Evolutionary conservation across 2,888 invertebrate genomes (phyloP).

Genomic region (Brenthis ino): DNA sequence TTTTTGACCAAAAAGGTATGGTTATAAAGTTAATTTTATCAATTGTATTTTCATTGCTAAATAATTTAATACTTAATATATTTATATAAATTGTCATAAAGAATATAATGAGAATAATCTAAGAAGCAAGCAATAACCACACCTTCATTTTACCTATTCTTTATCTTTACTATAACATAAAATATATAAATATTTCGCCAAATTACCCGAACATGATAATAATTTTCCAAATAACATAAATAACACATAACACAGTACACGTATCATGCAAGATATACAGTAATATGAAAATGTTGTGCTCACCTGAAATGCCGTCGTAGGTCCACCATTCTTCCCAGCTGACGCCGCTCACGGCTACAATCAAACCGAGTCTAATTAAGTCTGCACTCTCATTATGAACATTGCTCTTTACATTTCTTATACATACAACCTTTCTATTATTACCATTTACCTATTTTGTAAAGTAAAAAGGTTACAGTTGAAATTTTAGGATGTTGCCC

Average conservation of each 20-base stretch:
- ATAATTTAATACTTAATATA: no score
- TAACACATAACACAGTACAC: not conserved
- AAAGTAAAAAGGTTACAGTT: conserved; percentile 24
- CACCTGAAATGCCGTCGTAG: conserved; percentile 97
- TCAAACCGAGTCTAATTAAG: conserved; percentile 77
- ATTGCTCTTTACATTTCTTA: conserved; percentile 39
- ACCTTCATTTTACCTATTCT: no score
- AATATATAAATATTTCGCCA: no score
- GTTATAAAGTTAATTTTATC: no score
- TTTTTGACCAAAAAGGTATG: no score
- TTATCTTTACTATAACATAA: no score
- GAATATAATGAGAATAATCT: no score
- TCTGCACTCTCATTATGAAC: conserved; percentile 64
- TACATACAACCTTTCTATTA: conserved; percentile 28
- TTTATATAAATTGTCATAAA: no score
- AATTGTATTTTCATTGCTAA: no score
- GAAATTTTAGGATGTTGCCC: not conserved
- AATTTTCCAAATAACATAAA: not conserved
- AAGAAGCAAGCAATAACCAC: no score
- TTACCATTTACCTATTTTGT: conserved; percentile 25
- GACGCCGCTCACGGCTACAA: conserved; percentile 88
- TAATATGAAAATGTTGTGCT: conserved; percentile 55
- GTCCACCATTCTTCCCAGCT: conserved; percentile 99
- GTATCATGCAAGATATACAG: conserved; percentile 3
- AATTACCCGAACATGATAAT: not conserved